Evolutionary conservation across 1,140 invertebrate genomes (phyloP).

Genomic region (Acromyrmex heyeri): DNA sequence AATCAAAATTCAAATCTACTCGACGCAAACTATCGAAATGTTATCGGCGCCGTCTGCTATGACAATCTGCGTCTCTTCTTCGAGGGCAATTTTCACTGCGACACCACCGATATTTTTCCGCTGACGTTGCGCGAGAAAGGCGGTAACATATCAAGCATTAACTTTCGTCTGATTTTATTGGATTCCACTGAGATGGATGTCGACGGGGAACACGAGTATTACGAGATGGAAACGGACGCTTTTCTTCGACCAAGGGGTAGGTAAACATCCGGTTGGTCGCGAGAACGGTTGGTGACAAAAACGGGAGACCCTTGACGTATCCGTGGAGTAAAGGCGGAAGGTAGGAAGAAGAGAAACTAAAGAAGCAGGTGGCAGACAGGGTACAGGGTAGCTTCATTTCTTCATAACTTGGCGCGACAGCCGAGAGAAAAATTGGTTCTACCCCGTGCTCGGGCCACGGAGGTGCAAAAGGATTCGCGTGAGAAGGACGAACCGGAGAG

Average conservation of each 20-base stretch:
- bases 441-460: slow-evolving; percentile 63
- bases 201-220: slow-evolving; percentile 15
- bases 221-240: slow-evolving; percentile 20
- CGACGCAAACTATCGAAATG: neutral
- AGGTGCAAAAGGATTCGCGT: slow-evolving; percentile 75
- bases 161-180: slow-evolving; percentile 52
- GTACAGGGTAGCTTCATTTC: slow-evolving; percentile 79
- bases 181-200: slow-evolving; percentile 31
- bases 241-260: slow-evolving; percentile 8
- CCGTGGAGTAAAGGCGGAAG: slow-evolving; percentile 43
- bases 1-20: slow-evolving; percentile 63
- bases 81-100: slow-evolving; percentile 22
- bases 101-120: slow-evolving; percentile 14
- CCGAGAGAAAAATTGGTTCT: slow-evolving; percentile 83
- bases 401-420: slow-evolving; percentile 83
- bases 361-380: slow-evolving; percentile 71
- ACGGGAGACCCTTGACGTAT: slow-evolving; percentile 63
- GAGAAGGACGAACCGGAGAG: slow-evolving; percentile 45
- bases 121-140: slow-evolving; percentile 40
- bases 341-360: slow-evolving; percentile 42
- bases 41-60: neutral
- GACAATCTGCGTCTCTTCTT: neutral
- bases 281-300: slow-evolving; percentile 54
- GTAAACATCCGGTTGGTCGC: slow-evolving; percentile 54
- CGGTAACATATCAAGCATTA: slow-evolving; percentile 37